Conservation (phyloP, 2,797 vertebrate species). For the Sebastes taczanowskii region DNA sequence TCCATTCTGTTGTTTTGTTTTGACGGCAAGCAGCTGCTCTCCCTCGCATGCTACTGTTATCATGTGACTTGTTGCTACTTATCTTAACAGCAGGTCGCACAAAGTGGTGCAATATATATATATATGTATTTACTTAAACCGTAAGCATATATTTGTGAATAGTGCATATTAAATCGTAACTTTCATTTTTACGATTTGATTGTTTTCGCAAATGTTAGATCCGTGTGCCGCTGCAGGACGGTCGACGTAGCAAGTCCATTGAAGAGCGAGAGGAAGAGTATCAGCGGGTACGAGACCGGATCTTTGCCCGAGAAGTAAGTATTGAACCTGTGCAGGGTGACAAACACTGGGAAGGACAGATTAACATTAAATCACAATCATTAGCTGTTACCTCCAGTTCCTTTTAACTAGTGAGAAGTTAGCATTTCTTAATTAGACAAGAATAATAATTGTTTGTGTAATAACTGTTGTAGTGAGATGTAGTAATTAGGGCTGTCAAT, state of each 20-base stretch:
- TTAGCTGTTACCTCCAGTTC: background rate
- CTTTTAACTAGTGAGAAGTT: background rate
- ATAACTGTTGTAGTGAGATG: background rate
- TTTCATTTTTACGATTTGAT: background rate
- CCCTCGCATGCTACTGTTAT: background rate
- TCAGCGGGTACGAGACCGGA: conserved; percentile 97
- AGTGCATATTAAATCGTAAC: background rate
- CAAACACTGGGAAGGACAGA: background rate
- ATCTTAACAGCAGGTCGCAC: background rate
- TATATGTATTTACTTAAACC: background rate
- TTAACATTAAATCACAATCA: background rate
- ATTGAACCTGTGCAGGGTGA: conserved; percentile 29
- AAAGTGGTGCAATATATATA: background rate
- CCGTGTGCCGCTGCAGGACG: conserved; percentile 97
- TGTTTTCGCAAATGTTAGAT: conserved; percentile 84
- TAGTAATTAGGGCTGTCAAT: no score
- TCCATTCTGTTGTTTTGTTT: conserved; percentile 30
- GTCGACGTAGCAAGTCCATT: conserved; percentile 98
- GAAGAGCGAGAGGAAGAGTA: conserved; percentile 99
- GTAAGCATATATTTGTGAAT: background rate
- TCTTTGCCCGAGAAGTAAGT: conserved; percentile 99
- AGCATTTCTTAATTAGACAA: background rate
- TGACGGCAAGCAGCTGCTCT: conserved; percentile 32
- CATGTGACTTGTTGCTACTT: conserved; percentile 14
- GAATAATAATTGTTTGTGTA: background rate